Conservation (phyloP, 2,797 vertebrate species). For the Sphaeramia orbicularis region DNA sequence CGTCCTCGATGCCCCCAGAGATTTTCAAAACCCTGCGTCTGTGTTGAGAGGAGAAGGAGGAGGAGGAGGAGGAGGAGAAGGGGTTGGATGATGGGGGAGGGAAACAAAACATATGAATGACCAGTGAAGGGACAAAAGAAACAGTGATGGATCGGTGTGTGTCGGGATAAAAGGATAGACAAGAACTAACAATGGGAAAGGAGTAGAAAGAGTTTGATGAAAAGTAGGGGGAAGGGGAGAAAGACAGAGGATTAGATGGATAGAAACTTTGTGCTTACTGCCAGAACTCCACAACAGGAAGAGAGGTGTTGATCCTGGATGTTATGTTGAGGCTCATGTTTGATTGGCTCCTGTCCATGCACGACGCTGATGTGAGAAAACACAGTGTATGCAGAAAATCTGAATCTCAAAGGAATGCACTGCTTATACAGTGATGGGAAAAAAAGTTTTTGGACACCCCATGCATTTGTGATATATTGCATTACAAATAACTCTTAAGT, state of each 20-base stretch:
- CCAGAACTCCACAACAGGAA: slow-evolving; percentile 78
- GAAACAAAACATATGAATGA: slow-evolving; percentile 13
- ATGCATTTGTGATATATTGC: no score
- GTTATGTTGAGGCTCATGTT: slow-evolving; percentile 44
- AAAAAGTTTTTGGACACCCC: no score
- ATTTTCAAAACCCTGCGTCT: slow-evolving; percentile 85
- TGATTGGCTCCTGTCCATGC: slow-evolving; percentile 43
- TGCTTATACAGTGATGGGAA: no score
- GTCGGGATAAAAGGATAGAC: background rate
- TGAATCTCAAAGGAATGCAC: background rate
- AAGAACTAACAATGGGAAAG: background rate
- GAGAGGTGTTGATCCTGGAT: slow-evolving; percentile 55
- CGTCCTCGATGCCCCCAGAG: slow-evolving; percentile 88
- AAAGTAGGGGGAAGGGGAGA: background rate
- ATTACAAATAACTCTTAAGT: no score
- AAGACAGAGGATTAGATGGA: slow-evolving; percentile 7
- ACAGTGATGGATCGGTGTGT: background rate
- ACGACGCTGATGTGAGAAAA: slow-evolving; percentile 52
- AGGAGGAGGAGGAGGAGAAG: background rate
- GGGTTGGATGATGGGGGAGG: background rate
- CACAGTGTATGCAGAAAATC: background rate
- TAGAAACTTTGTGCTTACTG: slow-evolving; percentile 61
- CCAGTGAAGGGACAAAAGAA: background rate
- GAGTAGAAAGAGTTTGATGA: background rate
- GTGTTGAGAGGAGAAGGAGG: background rate